phyloP scores from a whole-genome alignment of 2,113 vertebrate genomes.

The Hepsetus odoe region DNA sequence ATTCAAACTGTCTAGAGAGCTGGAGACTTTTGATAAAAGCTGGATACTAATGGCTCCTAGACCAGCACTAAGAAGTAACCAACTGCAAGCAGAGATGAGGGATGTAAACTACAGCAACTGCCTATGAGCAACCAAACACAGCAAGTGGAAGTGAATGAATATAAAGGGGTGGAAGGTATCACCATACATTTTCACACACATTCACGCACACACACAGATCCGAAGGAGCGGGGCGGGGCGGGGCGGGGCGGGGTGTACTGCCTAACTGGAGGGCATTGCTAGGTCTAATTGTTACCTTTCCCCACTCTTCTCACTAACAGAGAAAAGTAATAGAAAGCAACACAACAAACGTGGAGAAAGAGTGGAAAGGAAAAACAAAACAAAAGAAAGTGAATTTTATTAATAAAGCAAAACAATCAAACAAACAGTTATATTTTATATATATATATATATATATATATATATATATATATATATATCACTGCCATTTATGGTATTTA shows the following conservation, averaged over 20 bases:
- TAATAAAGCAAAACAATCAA: slow-evolving; percentile 26
- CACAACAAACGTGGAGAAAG: slow-evolving; percentile 51
- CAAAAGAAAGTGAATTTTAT: slow-evolving; percentile 36
- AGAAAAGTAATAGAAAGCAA: slow-evolving; percentile 58
- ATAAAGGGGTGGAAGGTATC: background rate
- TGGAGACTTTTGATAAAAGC: slow-evolving; percentile 11
- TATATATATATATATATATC: no score
- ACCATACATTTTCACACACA: slow-evolving; percentile 16
- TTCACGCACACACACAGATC: slow-evolving; percentile 34
- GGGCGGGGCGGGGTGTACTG: background rate
- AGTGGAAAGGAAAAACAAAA: slow-evolving; percentile 44
- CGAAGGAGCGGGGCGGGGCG: no score
- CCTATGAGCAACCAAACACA: background rate
- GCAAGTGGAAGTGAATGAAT: background rate
- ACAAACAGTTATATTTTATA: no score
- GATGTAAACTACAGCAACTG: no score
- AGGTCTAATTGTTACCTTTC: slow-evolving; percentile 45
- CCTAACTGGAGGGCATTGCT: slow-evolving; percentile 12
- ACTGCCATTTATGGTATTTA: no score
- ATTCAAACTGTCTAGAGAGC: background rate
- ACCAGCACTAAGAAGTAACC: background rate
- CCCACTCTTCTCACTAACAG: slow-evolving; percentile 58
- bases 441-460: no score
- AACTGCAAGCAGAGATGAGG: slow-evolving; percentile 10
- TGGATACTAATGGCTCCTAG: background rate